Conservation (phyloP, 2,797 vertebrate genomes). For the Bradypodion pumilum region DNA sequence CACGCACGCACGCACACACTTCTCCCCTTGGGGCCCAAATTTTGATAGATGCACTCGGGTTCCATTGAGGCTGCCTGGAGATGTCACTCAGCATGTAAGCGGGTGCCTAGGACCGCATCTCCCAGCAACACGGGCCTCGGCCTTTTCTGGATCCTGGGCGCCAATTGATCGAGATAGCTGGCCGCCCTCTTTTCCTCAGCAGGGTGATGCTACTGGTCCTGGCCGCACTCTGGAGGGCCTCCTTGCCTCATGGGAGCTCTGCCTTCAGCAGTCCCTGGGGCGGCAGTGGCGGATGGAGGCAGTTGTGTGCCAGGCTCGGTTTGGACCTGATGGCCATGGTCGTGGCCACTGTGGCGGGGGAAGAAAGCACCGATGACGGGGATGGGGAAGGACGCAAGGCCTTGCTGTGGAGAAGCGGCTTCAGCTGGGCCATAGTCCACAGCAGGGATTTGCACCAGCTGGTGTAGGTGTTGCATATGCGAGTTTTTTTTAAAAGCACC, state of each 20-base stretch:
- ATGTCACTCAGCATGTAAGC: not conserved
- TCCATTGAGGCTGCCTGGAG: not conserved
- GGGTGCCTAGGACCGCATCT: not conserved
- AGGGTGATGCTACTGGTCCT: not conserved
- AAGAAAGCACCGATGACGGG: not conserved
- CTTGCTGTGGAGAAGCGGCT: slow-evolving; percentile 46
- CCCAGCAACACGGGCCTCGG: not conserved
- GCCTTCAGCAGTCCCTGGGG: not conserved
- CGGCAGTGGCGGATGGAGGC: slow-evolving; percentile 40
- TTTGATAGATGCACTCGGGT: slow-evolving; percentile 43
- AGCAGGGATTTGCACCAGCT: slow-evolving; percentile 86
- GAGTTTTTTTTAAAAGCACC: too few species aligned
- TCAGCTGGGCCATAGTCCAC: slow-evolving; percentile 75
- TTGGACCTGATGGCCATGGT: slow-evolving; percentile 79
- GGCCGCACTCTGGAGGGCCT: not conserved
- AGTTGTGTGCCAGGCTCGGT: slow-evolving; percentile 76
- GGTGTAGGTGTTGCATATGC: slow-evolving; percentile 95
- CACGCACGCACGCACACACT: too few species aligned
- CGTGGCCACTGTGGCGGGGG: slow-evolving; percentile 60
- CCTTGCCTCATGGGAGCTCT: not conserved
- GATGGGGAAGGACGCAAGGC: not conserved
- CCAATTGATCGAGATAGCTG: too few species aligned
- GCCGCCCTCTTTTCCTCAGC: not conserved
- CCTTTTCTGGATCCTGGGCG: not conserved
- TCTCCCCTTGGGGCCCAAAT: too few species aligned